Conservation (phyloP, 1,140 invertebrate genomes). For the Atta cephalotes region DNA sequence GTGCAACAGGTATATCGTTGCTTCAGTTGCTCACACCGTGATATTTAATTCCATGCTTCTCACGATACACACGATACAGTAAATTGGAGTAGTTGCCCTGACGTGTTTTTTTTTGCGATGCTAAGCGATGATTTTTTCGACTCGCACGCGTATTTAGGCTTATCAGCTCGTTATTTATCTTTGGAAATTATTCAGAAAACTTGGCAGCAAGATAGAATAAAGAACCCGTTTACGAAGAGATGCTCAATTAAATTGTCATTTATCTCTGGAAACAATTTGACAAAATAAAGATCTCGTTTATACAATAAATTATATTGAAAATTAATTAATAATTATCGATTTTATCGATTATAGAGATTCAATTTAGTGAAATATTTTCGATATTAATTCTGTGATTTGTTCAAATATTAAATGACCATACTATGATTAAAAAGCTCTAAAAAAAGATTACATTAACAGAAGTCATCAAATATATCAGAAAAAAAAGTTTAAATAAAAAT, state of each 20-base stretch:
- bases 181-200: background rate
- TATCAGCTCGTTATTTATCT: background rate
- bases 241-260: background rate
- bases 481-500: no score
- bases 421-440: no score
- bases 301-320: background rate
- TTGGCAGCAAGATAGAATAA: background rate
- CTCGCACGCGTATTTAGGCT: background rate
- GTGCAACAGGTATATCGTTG: slow-evolving; percentile 9
- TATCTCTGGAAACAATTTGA: background rate
- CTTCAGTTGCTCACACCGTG: slow-evolving; percentile 21
- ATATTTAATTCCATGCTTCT: slow-evolving; percentile 25
- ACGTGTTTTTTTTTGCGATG: slow-evolving; percentile 9
- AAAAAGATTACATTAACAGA: no score
- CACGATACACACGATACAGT: background rate
- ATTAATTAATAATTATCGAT: background rate
- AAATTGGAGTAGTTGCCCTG: slow-evolving; percentile 15
- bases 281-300: background rate
- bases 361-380: background rate
- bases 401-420: no score
- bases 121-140: background rate
- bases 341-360: background rate
- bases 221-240: background rate
- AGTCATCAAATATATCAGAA: no score
- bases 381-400: background rate